Percentiles rank a stretch among this genome's conserved stretches.
Conservation (phyloP, 2,888 invertebrate species). For the Quadroppia sp. region DNA sequence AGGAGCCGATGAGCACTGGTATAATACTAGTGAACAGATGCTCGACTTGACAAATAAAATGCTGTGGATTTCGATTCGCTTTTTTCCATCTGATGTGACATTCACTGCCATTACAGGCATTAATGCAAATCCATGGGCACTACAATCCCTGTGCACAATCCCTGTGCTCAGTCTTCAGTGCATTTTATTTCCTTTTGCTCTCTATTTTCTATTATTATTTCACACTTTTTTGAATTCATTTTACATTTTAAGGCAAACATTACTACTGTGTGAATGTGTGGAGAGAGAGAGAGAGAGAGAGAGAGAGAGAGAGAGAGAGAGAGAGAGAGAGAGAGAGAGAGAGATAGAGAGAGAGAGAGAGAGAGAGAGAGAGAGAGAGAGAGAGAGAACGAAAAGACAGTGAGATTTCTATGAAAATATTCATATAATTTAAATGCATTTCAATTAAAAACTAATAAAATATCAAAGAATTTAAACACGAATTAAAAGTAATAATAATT, state of each 20-base stretch:
- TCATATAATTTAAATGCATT: too few species aligned
- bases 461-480: too few species aligned
- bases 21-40: slow-evolving; percentile 16
- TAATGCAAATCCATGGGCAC: slow-evolving; percentile 21
- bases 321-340: neutral
- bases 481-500: too few species aligned
- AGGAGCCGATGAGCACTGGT: slow-evolving; percentile 11
- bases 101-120: slow-evolving; percentile 7
- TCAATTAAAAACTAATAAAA: too few species aligned
- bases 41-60: slow-evolving; percentile 30
- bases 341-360: neutral
- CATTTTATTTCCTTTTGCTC: neutral
- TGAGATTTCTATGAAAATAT: too few species aligned
- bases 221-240: slow-evolving; percentile 11
- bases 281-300: neutral
- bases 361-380: neutral
- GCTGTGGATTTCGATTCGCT: slow-evolving; percentile 13
- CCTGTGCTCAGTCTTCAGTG: neutral
- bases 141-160: neutral
- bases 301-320: neutral
- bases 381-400: neutral
- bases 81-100: neutral
- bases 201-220: slow-evolving; percentile 17
- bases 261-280: too few species aligned
- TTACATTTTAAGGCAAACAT: neutral